Base-by-base conservation (phyloP, 2,888 invertebrate species). In the Falcaria lacertinaria region DNA sequence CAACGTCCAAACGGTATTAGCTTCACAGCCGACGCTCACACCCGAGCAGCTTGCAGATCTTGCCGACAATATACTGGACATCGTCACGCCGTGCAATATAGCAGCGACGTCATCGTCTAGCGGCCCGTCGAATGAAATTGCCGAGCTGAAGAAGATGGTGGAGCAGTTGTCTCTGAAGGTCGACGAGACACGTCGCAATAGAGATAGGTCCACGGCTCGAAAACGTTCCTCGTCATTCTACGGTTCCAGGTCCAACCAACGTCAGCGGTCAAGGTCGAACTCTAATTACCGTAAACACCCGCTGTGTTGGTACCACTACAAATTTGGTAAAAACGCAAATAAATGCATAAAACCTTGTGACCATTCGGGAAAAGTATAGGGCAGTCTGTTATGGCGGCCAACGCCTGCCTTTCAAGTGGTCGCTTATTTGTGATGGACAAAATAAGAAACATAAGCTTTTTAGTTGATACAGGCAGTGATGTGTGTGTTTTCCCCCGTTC, bases 401-500 rank as follows among this genome's bases (percentile, higher is more conserved):
- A 42, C 40, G 42, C 25, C 43, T 38, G 37, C 37, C 42, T 39
- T 28, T 7, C 7, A 6, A 32, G 7, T 8, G 36, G 33, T 34
- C 43, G 34, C 33, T 15, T 33, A 35, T 15, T 37, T 42, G 15
- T 33, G 8, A 14, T n/a, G 2, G 35, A 45, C n/a, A 17, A 34
- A 16, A 14, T 13, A 42, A 33, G 33, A 28, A 16, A 42, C 28
- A 33, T 28, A 25, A 28, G 47, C 34, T n/a, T 44, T 41, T 22
- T 44, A 28, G 16, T 35, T 15, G 42, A 39, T 25, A 38, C 45
- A 0, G 42, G 36, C 0, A 42, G 34, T 28, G 43, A 41, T 13
- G n/a, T 55, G 6, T 55, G 52, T 33, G 52, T 52, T 0, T 55
- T 25, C 15, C 54, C 54, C 0, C 41, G 45, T 4, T 16, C 43